Base-by-base conservation (phyloP, 2,797 vertebrate genomes). In the Fundulus diaphanus region DNA sequence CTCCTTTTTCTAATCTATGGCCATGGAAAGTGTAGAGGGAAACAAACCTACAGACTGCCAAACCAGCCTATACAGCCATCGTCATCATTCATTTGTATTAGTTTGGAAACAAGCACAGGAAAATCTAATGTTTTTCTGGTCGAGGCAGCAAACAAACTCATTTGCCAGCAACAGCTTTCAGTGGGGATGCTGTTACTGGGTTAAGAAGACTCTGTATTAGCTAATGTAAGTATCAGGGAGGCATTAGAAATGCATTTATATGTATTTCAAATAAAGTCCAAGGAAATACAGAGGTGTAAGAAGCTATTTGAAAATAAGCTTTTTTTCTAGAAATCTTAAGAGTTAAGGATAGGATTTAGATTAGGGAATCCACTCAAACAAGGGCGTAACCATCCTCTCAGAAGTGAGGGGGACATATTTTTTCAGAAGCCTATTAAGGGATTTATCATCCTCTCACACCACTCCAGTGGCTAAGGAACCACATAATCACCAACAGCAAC, bases 1-100 rank as follows among this genome's bases (percentile, higher is more conserved):
- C 84, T 70, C 83, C 81, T 80, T 84, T 84, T 82, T 80, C 77
- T 90, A 91, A 93, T 93, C 86, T 88, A 72, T 40, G 15, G 83
- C 83, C 78, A 31, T 65, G 31, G 83, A 90, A 83, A 89, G 86
- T 70, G 81, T 68, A 51, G 72, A 72, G 77, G 70, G 84, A 69
- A 37, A 37, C 46, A n/a, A n/a, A n/a, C 18, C 61, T 79, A 80
- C 27, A 68, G 71, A 75, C 68, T 83, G 82, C 79, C 42, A 69
- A 73, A 87, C 81, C 11, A 78, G 88, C 73, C 72, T 77, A 85
- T 81, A 66, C 76, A 73, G 7, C 7, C 29, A 82, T 31, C 22
- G 22, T 65, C 22, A 37, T 24, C 40, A 65, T 65, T 40, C 13
- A 15, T 5, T 24, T 22, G 20, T 40, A 40, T 40, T 1, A 65